phyloP scores from a whole-genome alignment of 2,888 invertebrate genomes.

The Philereme transversata region DNA sequence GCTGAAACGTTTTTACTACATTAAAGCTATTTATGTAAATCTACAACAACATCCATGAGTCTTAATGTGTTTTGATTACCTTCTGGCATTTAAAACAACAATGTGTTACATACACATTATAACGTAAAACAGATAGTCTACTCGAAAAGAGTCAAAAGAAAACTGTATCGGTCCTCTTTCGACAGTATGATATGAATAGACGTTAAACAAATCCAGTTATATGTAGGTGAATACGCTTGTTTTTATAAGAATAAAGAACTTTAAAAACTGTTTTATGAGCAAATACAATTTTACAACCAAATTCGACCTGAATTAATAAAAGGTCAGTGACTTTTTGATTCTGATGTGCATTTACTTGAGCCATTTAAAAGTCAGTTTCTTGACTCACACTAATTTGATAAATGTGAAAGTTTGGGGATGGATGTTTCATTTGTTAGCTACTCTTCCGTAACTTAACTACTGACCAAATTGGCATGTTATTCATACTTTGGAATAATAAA shows the following conservation, averaged over 20 bases:
- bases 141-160: background rate
- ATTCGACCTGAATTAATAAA: conserved; percentile 37
- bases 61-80: conserved; percentile 31
- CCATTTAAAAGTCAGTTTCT: background rate
- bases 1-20: conserved; percentile 27
- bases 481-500: too few relatives aligned
- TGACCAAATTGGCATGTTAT: too few relatives aligned
- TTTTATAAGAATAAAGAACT: conserved; percentile 25
- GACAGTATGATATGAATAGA: background rate
- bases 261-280: conserved; percentile 32
- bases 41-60: conserved; percentile 27
- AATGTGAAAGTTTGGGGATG: too few relatives aligned
- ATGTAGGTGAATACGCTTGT: background rate
- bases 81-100: conserved; percentile 22
- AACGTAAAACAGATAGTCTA: background rate
- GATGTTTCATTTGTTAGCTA: too few relatives aligned
- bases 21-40: conserved; percentile 30
- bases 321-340: conserved; percentile 38
- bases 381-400: too few relatives aligned
- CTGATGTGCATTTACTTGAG: background rate
- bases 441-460: too few relatives aligned
- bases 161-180: background rate
- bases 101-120: conserved; percentile 22
- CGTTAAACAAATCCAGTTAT: background rate
- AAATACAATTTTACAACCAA: conserved; percentile 42